Evolutionary conservation across 1,140 invertebrate genomes (phyloP).

Genomic region (Marisa cornuarietis): DNA sequence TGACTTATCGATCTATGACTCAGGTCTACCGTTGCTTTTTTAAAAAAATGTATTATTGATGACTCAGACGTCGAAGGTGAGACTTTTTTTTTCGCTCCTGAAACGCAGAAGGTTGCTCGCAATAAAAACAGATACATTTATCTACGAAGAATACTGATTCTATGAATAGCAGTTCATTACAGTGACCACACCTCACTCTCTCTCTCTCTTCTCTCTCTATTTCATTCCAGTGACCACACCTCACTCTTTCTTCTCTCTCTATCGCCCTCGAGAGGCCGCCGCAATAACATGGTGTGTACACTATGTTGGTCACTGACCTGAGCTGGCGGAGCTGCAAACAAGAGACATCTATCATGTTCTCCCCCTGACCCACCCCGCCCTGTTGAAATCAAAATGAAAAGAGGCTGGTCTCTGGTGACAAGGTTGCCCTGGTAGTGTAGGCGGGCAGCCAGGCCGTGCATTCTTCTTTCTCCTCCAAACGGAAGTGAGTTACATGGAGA

Average conservation of each 20-base stretch:
- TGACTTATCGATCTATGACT: no score
- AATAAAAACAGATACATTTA: no score
- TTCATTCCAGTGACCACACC: not conserved
- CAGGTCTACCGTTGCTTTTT: no score
- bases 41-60: no score
- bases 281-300: not conserved
- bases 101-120: not conserved
- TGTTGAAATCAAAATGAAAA: not conserved
- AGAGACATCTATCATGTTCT: not conserved
- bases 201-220: no score
- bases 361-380: no score
- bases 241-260: slow-evolving; percentile 5
- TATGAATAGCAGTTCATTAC: not conserved
- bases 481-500: no score
- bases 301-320: not conserved
- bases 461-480: no score
- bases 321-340: not conserved
- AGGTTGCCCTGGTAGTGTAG: no score
- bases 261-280: not conserved
- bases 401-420: no score
- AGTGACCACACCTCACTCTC: not conserved
- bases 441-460: no score
- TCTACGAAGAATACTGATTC: not conserved
- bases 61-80: no score
- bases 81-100: not conserved